phyloP scores from a whole-genome alignment of 2,797 vertebrate genomes.

The Brotula barbata region DNA sequence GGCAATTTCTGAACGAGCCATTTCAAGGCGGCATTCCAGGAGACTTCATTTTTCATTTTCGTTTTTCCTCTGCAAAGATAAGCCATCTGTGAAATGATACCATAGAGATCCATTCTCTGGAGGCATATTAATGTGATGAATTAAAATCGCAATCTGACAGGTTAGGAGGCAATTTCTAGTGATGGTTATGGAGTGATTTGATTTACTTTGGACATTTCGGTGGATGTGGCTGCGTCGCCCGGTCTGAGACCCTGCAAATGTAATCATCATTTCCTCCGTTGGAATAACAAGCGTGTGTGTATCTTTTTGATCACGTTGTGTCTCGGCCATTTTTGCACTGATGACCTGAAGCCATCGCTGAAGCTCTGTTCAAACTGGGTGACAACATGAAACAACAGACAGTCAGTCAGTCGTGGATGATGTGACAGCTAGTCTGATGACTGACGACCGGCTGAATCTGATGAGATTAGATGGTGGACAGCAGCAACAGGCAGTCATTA shows the following conservation, averaged over 20 bases:
- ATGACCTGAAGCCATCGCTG: constrained; percentile 9
- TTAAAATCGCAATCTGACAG: constrained; percentile 55
- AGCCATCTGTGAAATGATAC: constrained; percentile 68
- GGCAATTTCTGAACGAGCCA: constrained; percentile 27
- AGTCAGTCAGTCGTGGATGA: constrained; percentile 22
- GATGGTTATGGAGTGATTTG: constrained; percentile 12
- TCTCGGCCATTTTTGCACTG: constrained; percentile 18
- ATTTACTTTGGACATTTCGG: constrained; percentile 24
- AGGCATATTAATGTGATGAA: constrained; percentile 60
- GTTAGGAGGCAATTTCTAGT: constrained; percentile 38
- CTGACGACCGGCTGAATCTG: constrained; percentile 38
- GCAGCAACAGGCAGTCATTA: constrained; percentile 37
- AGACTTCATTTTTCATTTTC: constrained; percentile 58
- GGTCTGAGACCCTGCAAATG: constrained; percentile 6
- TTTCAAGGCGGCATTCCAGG: constrained; percentile 46
- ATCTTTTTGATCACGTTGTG: constrained; percentile 30
- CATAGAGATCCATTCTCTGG: constrained; percentile 48
- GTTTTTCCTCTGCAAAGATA: constrained; percentile 55
- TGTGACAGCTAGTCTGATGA: constrained; percentile 18
- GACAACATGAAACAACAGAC: constrained; percentile 19
- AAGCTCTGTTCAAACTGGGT: constrained; percentile 38
- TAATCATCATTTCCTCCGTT: constrained; percentile 1
- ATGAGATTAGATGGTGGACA: constrained; percentile 34
- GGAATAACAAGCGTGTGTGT: constrained; percentile 6
- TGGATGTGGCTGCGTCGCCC: constrained; percentile 1